phyloP scores from a whole-genome alignment of 2,113 vertebrate species.

The Fulmarus glacialis region DNA sequence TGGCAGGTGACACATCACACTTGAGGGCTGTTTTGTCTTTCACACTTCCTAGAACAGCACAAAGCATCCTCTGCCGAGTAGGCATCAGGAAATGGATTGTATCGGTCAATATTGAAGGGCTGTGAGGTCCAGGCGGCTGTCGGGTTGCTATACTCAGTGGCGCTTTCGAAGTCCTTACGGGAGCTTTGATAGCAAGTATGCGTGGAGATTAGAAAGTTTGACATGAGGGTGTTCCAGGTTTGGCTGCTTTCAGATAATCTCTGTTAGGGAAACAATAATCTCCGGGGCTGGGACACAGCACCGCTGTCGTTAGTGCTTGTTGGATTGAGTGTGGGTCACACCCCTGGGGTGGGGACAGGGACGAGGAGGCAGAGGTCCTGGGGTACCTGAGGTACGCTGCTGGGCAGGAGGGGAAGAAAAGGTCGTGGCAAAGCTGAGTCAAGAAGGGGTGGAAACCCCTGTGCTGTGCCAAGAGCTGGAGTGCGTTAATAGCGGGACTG shows the following conservation, averaged over 20 bases:
- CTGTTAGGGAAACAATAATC: not conserved
- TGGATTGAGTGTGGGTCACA: not conserved
- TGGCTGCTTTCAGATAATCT: not conserved
- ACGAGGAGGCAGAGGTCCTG: not conserved
- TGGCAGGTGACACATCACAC: accelerated
- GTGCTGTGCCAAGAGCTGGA: not conserved
- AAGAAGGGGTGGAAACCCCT: not conserved
- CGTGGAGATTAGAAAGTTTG: not conserved
- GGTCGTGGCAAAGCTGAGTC: not conserved
- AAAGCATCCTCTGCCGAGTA: not conserved
- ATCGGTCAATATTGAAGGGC: not conserved
- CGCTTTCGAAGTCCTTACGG: accelerated
- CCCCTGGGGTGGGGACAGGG: not conserved
- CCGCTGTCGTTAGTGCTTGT: accelerated
- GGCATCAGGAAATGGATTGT: not conserved
- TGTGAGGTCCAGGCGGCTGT: not conserved
- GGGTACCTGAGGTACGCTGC: accelerated
- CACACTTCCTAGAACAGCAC: not conserved
- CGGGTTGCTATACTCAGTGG: not conserved
- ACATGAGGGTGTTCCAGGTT: not conserved
- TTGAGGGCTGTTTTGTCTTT: not conserved
- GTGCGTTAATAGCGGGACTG: not conserved
- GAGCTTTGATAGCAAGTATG: not conserved
- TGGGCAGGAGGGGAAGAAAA: not conserved
- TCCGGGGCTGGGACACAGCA: not conserved